phyloP scores from a whole-genome alignment of 2,888 invertebrate genomes.

The Furcula furcula region DNA sequence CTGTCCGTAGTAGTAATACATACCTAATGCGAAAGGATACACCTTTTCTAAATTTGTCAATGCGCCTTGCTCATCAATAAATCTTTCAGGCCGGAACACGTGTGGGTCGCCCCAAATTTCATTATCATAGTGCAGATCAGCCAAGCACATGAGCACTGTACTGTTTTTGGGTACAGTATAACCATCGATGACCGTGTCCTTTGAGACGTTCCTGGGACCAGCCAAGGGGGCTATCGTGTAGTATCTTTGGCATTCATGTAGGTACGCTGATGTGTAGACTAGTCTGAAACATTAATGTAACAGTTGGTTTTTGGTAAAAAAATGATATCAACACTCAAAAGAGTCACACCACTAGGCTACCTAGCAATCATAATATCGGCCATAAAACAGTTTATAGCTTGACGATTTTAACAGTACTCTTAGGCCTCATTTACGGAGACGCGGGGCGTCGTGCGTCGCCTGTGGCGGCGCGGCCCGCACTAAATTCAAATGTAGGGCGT shows the following conservation, averaged over 20 bases:
- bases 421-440: no score
- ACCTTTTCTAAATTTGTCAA: constrained; percentile 78
- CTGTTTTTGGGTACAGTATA: constrained; percentile 75
- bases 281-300: no score
- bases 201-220: constrained; percentile 72
- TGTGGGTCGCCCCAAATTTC: constrained; percentile 80
- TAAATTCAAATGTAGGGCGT: no score
- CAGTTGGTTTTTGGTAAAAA: no score
- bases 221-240: constrained; percentile 78
- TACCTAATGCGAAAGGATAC: constrained; percentile 86
- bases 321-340: no score
- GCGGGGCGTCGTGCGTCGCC: no score
- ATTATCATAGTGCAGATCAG: constrained; percentile 78
- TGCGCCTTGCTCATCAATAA: constrained; percentile 78
- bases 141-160: constrained; percentile 75
- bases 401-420: no score
- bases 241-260: constrained; percentile 80
- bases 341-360: no score
- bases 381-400: no score
- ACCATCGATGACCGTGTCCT: constrained; percentile 57
- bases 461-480: no score
- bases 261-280: constrained; percentile 77
- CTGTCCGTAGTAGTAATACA: no score
- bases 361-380: no score
- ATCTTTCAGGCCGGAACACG: constrained; percentile 84